Conservation (phyloP, 2,113 vertebrate genomes). For the Dolichallabes microphthalmus region DNA sequence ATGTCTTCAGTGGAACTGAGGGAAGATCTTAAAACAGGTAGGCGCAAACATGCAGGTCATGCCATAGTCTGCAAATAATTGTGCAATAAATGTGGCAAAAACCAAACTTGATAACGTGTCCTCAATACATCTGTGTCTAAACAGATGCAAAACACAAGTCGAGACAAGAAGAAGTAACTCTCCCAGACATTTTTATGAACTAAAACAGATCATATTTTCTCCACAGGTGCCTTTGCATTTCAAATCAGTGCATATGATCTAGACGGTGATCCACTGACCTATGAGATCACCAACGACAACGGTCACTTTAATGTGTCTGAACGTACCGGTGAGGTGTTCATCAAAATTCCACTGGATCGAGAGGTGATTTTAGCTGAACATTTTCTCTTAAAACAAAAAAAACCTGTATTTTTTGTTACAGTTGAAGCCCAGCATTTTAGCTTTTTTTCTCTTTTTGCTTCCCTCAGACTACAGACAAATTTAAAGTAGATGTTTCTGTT, state of each 20-base stretch:
- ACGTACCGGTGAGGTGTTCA: neutral
- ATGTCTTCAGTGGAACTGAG: neutral
- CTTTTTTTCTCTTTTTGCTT: neutral
- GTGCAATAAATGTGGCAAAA: neutral
- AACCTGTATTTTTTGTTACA: neutral
- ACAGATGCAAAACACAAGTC: neutral
- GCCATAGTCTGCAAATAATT: neutral
- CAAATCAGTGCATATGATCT: neutral
- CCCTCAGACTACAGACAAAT: neutral
- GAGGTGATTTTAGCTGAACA: constrained; percentile 4
- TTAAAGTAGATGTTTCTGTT: neutral
- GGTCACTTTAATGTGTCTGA: neutral
- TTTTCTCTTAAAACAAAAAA: neutral
- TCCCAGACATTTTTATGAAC: neutral
- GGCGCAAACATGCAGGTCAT: neutral
- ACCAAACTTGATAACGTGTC: neutral
- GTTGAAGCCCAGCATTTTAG: neutral
- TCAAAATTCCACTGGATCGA: neutral
- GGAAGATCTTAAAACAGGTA: neutral
- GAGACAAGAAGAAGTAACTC: neutral
- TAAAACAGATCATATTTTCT: neutral
- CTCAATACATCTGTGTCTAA: neutral
- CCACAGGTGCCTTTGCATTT: neutral
- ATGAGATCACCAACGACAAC: neutral
- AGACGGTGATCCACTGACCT: neutral